These are phyloP conservation scores for Sinopyrophorus schimmeli DNA, from an alignment of 2,888 invertebrate genomes.

Conservation along the genomic window DNA sequence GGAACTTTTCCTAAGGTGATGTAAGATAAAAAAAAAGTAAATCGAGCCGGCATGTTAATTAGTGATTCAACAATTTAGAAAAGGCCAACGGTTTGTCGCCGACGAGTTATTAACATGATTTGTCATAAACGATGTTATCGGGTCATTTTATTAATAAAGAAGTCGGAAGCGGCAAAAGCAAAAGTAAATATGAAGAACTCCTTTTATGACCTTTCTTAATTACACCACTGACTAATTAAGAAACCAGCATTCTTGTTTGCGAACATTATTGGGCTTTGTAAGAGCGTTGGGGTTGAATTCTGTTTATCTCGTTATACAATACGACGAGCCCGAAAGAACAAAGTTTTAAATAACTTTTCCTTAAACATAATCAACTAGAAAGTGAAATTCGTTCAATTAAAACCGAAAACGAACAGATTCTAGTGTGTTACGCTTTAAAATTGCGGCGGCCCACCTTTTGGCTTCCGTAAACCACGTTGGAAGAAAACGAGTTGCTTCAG, in stretches of 20 bases:
- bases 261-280: slow-evolving; percentile 21
- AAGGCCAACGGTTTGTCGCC: no score
- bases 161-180: slow-evolving; percentile 35
- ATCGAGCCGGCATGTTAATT: no score
- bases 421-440: no score
- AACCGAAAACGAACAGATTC: slow-evolving; percentile 2
- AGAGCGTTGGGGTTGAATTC: slow-evolving; percentile 17
- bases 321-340: slow-evolving; percentile 16
- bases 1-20: no score
- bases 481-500: no score
- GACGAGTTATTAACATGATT: slow-evolving; percentile 8
- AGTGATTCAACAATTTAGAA: no score
- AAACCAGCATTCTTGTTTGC: slow-evolving; percentile 24
- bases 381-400: slow-evolving; percentile 6
- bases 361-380: slow-evolving; percentile 8
- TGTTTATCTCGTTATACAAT: slow-evolving; percentile 23
- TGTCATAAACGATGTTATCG: slow-evolving; percentile 22
- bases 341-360: slow-evolving; percentile 10
- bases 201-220: slow-evolving; percentile 39
- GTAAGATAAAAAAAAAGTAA: no score
- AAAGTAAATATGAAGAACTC: slow-evolving; percentile 38
- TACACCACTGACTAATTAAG: slow-evolving; percentile 38
- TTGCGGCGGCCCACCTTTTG: no score
- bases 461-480: no score
- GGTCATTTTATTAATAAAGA: slow-evolving; percentile 33